These are phyloP conservation scores for Silurus glanis DNA, from an alignment of 2,113 vertebrate genomes.

Conservation along the genomic window DNA sequence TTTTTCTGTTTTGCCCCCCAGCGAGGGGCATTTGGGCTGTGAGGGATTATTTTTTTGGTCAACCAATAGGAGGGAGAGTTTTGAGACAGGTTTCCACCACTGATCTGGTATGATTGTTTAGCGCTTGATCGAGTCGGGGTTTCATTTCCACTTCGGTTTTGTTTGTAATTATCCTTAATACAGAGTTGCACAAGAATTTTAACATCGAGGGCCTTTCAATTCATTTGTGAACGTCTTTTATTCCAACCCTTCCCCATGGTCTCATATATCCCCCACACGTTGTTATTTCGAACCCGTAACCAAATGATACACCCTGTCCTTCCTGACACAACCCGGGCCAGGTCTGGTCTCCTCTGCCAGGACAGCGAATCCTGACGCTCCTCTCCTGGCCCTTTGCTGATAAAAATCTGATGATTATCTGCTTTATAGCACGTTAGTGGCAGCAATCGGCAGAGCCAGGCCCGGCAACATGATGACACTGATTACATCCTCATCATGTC, in stretches of 20 bases:
- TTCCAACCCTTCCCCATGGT: too few relatives aligned
- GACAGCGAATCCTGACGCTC: background rate
- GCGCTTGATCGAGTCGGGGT: conserved; percentile 56
- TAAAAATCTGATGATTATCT: conserved; percentile 50
- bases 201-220: background rate
- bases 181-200: conserved; percentile 59
- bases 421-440: conserved; percentile 5
- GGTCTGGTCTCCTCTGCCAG: background rate
- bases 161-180: conserved; percentile 58
- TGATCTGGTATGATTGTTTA: conserved; percentile 62
- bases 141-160: conserved; percentile 36
- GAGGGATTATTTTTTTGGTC: conserved; percentile 8
- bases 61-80: conserved; percentile 20
- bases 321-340: background rate
- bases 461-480: conserved; percentile 35
- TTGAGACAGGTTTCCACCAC: conserved; percentile 57
- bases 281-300: background rate
- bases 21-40: conserved; percentile 6
- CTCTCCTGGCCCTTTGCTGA: conserved; percentile 30
- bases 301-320: background rate
- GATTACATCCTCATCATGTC: conserved; percentile 46
- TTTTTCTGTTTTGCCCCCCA: conserved; percentile 41
- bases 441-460: background rate
- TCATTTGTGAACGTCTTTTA: background rate
- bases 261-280: background rate